Conservation (phyloP, 1,140 invertebrate genomes). For the Paraescarpia echinospica region DNA sequence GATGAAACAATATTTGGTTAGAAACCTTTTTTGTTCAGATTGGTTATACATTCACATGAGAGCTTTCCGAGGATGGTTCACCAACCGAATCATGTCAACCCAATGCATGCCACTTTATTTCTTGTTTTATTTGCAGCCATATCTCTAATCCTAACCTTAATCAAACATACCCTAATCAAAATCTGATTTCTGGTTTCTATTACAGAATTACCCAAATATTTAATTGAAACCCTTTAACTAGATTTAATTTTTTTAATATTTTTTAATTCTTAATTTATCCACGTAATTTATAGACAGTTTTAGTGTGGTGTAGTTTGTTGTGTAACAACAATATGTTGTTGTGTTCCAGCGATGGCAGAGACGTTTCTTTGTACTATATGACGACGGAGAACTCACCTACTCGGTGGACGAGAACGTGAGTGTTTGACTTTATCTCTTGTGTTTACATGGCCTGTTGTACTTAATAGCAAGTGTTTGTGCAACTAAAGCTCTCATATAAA, state of each 20-base stretch:
- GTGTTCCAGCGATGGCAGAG: constrained; percentile 91
- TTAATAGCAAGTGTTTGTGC: not conserved
- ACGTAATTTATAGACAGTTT: not conserved
- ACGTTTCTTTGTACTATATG: constrained; percentile 95
- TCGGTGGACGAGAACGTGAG: constrained; percentile 96
- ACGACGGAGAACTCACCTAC: constrained; percentile 94
- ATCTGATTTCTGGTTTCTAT: not conserved
- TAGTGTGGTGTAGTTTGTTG: not conserved
- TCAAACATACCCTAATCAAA: not conserved
- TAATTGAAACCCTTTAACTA: not conserved
- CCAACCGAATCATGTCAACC: not conserved
- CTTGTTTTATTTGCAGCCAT: not conserved
- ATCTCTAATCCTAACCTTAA: not conserved
- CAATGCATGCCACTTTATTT: not conserved
- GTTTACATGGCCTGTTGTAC: not conserved
- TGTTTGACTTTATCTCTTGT: constrained; percentile 44
- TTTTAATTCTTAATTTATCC: too few species aligned
- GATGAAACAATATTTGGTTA: not conserved
- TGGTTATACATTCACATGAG: not conserved
- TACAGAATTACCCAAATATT: not conserved
- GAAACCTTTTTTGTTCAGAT: not conserved
- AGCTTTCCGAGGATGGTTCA: not conserved
- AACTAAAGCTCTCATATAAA: not conserved
- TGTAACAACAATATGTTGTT: constrained; percentile 50
- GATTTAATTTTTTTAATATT: too few species aligned